Percentiles rank a stretch among this genome's conserved stretches.
These are phyloP conservation scores for Tachina fera DNA, from an alignment of 2,888 invertebrate species.

Conservation along the genomic window DNA sequence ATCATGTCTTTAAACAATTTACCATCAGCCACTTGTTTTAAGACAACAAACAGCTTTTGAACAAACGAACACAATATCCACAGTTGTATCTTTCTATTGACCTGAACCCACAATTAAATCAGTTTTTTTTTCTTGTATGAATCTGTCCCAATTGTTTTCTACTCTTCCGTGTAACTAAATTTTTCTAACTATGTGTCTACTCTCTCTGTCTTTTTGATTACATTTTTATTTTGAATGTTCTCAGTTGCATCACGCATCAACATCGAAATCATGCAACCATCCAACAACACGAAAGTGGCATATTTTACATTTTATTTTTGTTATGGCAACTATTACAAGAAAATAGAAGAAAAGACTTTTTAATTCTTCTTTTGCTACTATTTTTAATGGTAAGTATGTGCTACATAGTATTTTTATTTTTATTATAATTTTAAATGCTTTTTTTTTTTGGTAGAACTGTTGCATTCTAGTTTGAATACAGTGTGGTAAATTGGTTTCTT, in stretches of 20 bases:
- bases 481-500: constrained; percentile 44
- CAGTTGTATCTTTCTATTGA: constrained; percentile 49
- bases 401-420: not conserved
- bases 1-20: not conserved
- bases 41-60: constrained; percentile 31
- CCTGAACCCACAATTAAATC: constrained; percentile 65
- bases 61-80: constrained; percentile 2
- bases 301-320: constrained; percentile 41
- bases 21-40: constrained; percentile 24
- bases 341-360: not conserved
- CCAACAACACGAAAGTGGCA: constrained; percentile 55
- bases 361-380: not conserved
- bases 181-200: constrained; percentile 11
- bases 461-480: constrained; percentile 46
- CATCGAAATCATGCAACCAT: constrained; percentile 60
- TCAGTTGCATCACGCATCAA: constrained; percentile 68
- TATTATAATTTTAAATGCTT: not conserved
- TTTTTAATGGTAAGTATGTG: not conserved
- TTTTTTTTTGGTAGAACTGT: constrained; percentile 18
- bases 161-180: not conserved
- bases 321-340: not conserved
- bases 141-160: constrained; percentile 63
- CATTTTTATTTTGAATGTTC: constrained; percentile 3
- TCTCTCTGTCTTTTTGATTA: not conserved
- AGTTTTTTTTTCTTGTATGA: constrained; percentile 40